A percentile compares a stretch with the other conserved stretches of the same genome.
Evolutionary conservation across 2,888 invertebrate species (phyloP).

Genomic region (Cordylochernes scorpioides): DNA sequence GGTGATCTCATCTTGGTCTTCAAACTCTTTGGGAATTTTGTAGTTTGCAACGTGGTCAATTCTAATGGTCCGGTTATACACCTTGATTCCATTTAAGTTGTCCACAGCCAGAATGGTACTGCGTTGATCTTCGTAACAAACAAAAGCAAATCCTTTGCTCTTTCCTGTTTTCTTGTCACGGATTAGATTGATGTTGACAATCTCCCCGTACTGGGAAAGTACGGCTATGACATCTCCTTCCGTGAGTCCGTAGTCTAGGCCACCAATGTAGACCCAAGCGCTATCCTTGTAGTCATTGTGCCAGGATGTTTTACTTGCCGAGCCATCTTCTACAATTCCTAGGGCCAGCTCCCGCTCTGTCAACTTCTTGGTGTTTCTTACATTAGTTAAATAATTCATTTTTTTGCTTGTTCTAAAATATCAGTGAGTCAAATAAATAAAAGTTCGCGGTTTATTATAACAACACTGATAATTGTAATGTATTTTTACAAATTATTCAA

Average conservation of each 20-base stretch:
- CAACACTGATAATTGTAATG: too few relatives aligned
- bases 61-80: conserved; percentile 41
- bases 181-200: conserved; percentile 79
- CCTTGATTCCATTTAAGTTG: conserved; percentile 85
- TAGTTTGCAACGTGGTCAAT: conserved; percentile 93
- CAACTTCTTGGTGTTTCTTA: conserved; percentile 66
- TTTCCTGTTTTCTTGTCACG: conserved; percentile 80
- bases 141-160: conserved; percentile 74
- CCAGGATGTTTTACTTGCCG: conserved; percentile 62
- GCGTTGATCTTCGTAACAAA: conserved; percentile 95
- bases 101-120: conserved; percentile 88
- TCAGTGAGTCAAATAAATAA: too few relatives aligned
- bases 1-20: too few relatives aligned
- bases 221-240: conserved; percentile 79
- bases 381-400: too few relatives aligned
- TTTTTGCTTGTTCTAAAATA: too few relatives aligned
- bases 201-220: conserved; percentile 91
- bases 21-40: conserved; percentile 68
- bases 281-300: conserved; percentile 70
- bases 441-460: too few relatives aligned
- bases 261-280: conserved; percentile 90
- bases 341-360: conserved; percentile 63
- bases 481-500: too few relatives aligned
- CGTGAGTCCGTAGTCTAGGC: conserved; percentile 68
- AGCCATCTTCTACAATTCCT: too few relatives aligned